Evolutionary conservation across 1,140 invertebrate genomes (phyloP).

Genomic region (Drosophila subobscura): DNA sequence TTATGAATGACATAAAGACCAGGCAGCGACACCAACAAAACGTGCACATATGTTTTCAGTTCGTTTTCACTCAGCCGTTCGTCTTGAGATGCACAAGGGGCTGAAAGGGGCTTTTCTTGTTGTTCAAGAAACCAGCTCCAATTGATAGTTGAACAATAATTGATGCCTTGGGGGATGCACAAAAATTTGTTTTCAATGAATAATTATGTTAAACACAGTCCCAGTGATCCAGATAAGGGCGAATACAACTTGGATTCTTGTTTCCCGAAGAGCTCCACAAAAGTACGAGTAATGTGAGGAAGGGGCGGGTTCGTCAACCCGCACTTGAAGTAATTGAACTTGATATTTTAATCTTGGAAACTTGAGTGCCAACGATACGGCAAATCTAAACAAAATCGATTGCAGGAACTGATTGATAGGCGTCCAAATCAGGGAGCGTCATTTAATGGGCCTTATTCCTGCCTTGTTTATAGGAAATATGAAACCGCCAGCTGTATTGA

Average conservation of each 20-base stretch:
- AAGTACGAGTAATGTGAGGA: no score
- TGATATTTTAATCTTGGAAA: slow-evolving; percentile 23
- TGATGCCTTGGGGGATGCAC: no score
- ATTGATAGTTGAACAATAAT: no score
- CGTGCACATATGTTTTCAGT: background rate
- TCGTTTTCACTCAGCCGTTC: no score
- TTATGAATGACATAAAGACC: slow-evolving; percentile 40
- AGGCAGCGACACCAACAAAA: slow-evolving; percentile 17
- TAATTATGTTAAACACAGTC: no score
- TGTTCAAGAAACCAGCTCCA: no score
- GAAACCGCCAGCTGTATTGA: background rate
- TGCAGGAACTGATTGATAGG: slow-evolving; percentile 15
- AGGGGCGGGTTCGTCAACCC: background rate
- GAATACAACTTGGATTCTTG: no score
- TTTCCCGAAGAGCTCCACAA: no score
- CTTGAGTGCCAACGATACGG: slow-evolving; percentile 19
- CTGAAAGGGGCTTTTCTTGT: background rate
- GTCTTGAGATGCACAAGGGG: background rate
- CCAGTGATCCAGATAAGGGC: no score
- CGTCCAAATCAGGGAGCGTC: slow-evolving; percentile 24
- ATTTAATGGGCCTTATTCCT: background rate
- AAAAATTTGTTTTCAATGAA: no score
- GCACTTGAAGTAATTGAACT: slow-evolving; percentile 33
- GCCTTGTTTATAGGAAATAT: background rate
- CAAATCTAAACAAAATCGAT: slow-evolving; percentile 25